Base-by-base conservation (phyloP, 1,140 invertebrate genomes). In the Pomacea maculata region DNA sequence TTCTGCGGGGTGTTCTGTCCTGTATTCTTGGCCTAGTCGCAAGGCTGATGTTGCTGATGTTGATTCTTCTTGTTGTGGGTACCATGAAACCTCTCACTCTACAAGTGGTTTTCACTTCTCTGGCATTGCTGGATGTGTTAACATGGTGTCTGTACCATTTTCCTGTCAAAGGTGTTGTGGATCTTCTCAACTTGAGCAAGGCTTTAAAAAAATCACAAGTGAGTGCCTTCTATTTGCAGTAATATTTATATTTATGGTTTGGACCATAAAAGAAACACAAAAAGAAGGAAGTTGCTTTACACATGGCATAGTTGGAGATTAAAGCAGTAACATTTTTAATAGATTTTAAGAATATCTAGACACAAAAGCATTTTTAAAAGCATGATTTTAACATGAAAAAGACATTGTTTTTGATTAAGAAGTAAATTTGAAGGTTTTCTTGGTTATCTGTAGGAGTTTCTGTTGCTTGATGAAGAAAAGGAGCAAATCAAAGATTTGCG, bases 391-490 rank as follows among this genome's bases (percentile, higher is more conserved):
- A 45, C 2, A 45, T 45, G 34, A 45, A 45, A 6, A 45, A 45
- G 34, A 45, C 34, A 45, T 45, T 0, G 34, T 45, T 45, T 6
- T 6, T 45, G 34, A 45, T 45, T 45, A 45, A 45, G 34, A 45
- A 45, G 34, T 4, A 45, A 61, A 11, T 61, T 61, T 61, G 0
- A 61, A 14, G 57, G 4, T 11, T 61, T 9, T 61, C 11, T 61
- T 61, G 15, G 1, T 61, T 61, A 61, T 61, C 11, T 9, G 10
- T 75, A 84, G 83, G 63, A 15, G 1, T 84, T 84, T 63, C 70
- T 84, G 68, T 57, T 84, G 68, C 81, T 82, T 67, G 83, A 84
- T 76, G 83, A 84, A 68, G 81, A 84, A 73, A 82, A 82, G 73
- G 83, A 84, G 45, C 81, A 80, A 21, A 82, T 82, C 45, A 80